Evolutionary conservation across 2,113 vertebrate species (phyloP), one percentile per base, ranked within the genome.

Genomic region (Amphilophus citrinellus): DNA sequence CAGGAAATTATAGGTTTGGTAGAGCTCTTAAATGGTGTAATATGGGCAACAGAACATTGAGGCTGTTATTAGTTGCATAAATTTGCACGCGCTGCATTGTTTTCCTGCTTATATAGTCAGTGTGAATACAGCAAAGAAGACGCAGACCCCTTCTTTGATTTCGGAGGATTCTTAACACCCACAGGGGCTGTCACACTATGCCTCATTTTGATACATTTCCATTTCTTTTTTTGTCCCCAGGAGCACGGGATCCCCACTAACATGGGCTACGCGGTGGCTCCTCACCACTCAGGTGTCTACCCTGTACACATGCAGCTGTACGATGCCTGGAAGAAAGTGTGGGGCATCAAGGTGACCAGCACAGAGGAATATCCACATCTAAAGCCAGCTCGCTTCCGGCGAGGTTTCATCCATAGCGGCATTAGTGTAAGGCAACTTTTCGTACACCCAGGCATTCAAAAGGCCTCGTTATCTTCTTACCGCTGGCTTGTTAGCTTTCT

Each of bases 281-380:
- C 98, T 24, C 98, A 99, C 94, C 98, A 99, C 93, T 99, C 98
- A 0, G 98, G 98, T 0, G 98, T 99, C 65, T 99, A 99, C 90
- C 98, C 98, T 0, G 97, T 99, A 15, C 98, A 99, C 0, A 95
- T 98, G 82, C 98, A 99, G 93, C 93, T 99, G 61, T 99, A 99
- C 0, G 98, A 99, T 44, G 98, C 98, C 6, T 99, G 98, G 98
- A 99, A 99, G 94, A 98, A 97, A 85, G 97, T 99, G 60, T 99
- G 98, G 98, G 95, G 93, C 39, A 98, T 99, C 91, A 97, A 95
- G 61, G 98, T 99, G 93, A 99, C 98, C 3, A 99, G 98, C 96
- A 99, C 98, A 0, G 98, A 99, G 94, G 98, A 99, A 63, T 99
- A 99, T 77, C 98, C 98, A 0, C 98, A 99, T 91, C 96, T 99